These are phyloP conservation scores for Cotesia glomerata DNA, from an alignment of 1,140 invertebrate species.

Conservation along the genomic window DNA sequence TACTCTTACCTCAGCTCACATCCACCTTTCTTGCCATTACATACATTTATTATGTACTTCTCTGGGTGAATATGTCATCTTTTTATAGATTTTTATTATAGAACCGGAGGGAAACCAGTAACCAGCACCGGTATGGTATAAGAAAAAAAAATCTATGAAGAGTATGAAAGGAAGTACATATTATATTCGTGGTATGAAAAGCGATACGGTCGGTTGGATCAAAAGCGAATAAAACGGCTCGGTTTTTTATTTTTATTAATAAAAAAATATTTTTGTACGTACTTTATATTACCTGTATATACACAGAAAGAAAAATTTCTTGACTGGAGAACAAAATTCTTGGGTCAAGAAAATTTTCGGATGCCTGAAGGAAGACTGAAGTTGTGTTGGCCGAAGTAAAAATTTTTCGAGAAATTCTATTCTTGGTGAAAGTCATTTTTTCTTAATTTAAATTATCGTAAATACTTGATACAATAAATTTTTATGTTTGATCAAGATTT, in stretches of 20 bases:
- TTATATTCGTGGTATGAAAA: slow-evolving; percentile 2
- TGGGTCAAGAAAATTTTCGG: no score
- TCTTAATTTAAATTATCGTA: no score
- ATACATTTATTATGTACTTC: not conserved
- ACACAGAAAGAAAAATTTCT: no score
- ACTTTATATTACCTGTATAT: no score
- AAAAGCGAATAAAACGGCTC: not conserved
- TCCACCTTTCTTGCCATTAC: slow-evolving; percentile 4
- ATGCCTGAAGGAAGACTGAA: no score
- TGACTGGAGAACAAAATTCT: no score
- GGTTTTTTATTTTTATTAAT: not conserved
- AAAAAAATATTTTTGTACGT: not conserved
- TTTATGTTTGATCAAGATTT: no score
- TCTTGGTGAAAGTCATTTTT: no score
- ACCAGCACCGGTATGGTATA: not conserved
- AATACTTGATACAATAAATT: no score
- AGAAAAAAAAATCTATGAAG: not conserved
- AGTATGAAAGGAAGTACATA: not conserved
- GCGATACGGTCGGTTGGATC: not conserved
- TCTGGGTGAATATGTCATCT: not conserved
- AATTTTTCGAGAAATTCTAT: no score
- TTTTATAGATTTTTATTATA: not conserved
- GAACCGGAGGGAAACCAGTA: not conserved
- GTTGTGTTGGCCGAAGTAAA: no score
- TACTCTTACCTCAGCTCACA: not conserved